Conservation (phyloP, 1,140 invertebrate genomes). For the Lutraria rhynchaena region DNA sequence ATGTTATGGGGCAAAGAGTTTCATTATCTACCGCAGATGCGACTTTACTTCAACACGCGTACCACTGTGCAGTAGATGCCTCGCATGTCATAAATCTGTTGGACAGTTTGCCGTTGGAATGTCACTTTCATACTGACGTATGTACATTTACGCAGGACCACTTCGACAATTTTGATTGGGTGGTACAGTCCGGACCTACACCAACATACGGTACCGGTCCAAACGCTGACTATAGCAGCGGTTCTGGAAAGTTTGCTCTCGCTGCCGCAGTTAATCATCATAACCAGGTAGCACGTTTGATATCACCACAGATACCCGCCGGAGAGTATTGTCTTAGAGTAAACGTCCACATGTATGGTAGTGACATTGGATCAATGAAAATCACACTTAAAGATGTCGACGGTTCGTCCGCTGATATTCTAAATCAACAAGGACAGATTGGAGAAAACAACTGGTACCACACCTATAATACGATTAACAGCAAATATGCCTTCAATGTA, state of each 20-base stretch:
- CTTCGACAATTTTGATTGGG: conserved; percentile 74
- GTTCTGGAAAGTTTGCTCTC: conserved; percentile 29
- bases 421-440: conserved; percentile 1
- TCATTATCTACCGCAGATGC: conserved; percentile 14
- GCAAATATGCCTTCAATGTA: conserved; percentile 39
- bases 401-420: not conserved
- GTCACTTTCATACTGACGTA: conserved; percentile 63
- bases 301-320: not conserved
- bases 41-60: conserved; percentile 23
- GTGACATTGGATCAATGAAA: conserved; percentile 20
- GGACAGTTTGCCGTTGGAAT: conserved; percentile 16
- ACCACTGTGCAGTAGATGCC: conserved; percentile 16
- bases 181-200: conserved; percentile 59
- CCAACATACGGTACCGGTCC: conserved; percentile 69
- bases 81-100: conserved; percentile 13
- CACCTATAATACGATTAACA: conserved; percentile 11
- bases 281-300: conserved; percentile 22
- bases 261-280: conserved; percentile 12
- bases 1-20: conserved; percentile 37
- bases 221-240: conserved; percentile 64
- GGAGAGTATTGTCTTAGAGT: conserved; percentile 27
- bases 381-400: not conserved
- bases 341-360: conserved; percentile 11
- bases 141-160: conserved; percentile 69
- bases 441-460: conserved; percentile 27